Conservation (phyloP, 2,888 invertebrate genomes). For the Sinelater perroti region DNA sequence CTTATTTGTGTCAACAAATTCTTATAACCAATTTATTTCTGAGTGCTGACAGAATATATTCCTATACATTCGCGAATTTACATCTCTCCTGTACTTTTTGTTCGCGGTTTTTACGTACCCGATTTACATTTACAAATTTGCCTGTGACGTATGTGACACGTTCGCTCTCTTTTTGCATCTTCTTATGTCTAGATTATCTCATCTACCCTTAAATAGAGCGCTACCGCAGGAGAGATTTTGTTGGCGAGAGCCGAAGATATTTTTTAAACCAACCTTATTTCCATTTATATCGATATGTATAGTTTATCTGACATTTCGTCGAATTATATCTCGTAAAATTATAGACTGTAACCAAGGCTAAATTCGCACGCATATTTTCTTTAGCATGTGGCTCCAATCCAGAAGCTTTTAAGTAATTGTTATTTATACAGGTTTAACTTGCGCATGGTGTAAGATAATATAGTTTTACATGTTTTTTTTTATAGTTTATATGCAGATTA, state of each 20-base stretch:
- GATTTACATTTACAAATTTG: constrained; percentile 26
- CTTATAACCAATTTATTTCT: background rate
- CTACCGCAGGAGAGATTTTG: constrained; percentile 22
- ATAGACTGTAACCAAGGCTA: no score
- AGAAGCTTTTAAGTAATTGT: no score
- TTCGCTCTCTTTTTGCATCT: constrained; percentile 22
- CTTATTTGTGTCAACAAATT: background rate
- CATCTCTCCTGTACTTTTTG: no score
- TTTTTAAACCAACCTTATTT: constrained; percentile 27
- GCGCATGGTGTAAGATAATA: no score
- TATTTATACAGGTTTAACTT: no score
- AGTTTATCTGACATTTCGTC: constrained; percentile 2
- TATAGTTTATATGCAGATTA: no score
- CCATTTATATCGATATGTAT: constrained; percentile 32
- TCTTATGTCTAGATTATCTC: constrained; percentile 21
- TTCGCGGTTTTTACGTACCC: constrained; percentile 17
- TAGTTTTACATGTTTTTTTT: no score
- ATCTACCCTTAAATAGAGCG: constrained; percentile 25
- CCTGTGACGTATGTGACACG: constrained; percentile 14
- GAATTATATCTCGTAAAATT: no score
- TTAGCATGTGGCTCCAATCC: no score
- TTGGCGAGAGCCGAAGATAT: constrained; percentile 19
- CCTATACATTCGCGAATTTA: constrained; percentile 20
- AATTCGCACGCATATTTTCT: no score
- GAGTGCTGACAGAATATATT: background rate